Evolutionary conservation across 2,888 invertebrate species (phyloP).

Genomic region (Eristalinus sepulchralis): DNA sequence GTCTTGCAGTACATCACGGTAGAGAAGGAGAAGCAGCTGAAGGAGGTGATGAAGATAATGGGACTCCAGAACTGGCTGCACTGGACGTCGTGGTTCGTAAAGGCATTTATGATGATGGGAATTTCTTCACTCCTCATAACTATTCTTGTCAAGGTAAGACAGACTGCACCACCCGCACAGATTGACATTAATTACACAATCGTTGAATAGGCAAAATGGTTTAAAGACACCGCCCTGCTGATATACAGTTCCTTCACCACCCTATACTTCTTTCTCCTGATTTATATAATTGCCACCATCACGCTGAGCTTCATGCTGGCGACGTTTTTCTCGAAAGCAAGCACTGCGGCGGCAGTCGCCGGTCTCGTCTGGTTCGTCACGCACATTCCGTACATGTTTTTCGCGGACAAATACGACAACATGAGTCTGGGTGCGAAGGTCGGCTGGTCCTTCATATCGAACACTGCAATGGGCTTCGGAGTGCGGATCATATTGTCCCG

Average conservation of each 20-base stretch:
- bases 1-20: constrained; percentile 81
- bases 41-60: constrained; percentile 97
- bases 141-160: constrained; percentile 83
- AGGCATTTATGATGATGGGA: constrained; percentile 86
- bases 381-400: constrained; percentile 87
- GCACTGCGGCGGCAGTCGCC: constrained; percentile 88
- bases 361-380: constrained; percentile 89
- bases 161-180: background rate
- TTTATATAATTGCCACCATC: constrained; percentile 87
- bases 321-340: constrained; percentile 90
- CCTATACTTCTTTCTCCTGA: constrained; percentile 86
- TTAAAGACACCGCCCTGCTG: constrained; percentile 84
- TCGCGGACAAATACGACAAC: constrained; percentile 85
- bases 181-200: background rate
- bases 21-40: constrained; percentile 84
- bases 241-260: constrained; percentile 86
- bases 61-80: constrained; percentile 92
- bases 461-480: constrained; percentile 91
- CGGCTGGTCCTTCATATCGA: constrained; percentile 85
- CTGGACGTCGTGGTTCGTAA: constrained; percentile 93
- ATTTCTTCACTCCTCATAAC: constrained; percentile 84
- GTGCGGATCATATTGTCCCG: constrained; percentile 87
- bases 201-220: constrained; percentile 82
- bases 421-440: constrained; percentile 84
- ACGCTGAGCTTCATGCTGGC: constrained; percentile 91